Conservation (phyloP, 2,888 invertebrate genomes). For the Heliconius aoede region DNA sequence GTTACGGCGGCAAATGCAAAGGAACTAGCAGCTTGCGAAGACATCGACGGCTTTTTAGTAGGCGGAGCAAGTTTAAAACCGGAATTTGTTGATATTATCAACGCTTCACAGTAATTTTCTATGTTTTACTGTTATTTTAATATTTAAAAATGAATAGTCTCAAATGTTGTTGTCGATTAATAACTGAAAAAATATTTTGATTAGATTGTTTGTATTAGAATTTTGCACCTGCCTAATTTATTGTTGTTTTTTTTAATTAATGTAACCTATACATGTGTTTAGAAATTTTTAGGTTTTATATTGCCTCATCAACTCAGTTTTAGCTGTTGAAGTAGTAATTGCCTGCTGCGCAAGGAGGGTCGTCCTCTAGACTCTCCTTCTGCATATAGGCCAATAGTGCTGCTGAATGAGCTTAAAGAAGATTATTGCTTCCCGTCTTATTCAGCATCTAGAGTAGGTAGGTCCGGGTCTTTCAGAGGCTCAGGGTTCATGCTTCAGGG, state of each 20-base stretch:
- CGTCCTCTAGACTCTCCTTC: too few species aligned
- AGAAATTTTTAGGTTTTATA: too few species aligned
- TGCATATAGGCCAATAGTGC: too few species aligned
- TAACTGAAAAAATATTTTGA: not conserved
- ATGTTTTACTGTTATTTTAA: not conserved
- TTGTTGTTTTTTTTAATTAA: not conserved
- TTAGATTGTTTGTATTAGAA: not conserved
- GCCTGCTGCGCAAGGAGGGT: too few species aligned
- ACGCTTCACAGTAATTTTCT: slow-evolving; percentile 84
- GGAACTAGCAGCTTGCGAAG: slow-evolving; percentile 93
- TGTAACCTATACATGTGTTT: too few species aligned
- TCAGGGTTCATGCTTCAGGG: too few species aligned
- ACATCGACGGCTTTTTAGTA: slow-evolving; percentile 99
- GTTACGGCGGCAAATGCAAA: slow-evolving; percentile 96
- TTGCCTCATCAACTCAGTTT: too few species aligned
- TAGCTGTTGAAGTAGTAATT: too few species aligned
- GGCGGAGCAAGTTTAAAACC: slow-evolving; percentile 99
- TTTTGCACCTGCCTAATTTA: not conserved
- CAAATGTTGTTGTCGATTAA: not conserved
- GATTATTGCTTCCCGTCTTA: too few species aligned
- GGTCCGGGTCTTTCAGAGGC: too few species aligned
- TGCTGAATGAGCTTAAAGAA: too few species aligned
- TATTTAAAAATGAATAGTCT: not conserved
- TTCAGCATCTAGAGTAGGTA: too few species aligned
- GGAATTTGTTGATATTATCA: slow-evolving; percentile 97